phyloP scores from a whole-genome alignment of 2,113 vertebrate species.

The Brachyistius frenatus region DNA sequence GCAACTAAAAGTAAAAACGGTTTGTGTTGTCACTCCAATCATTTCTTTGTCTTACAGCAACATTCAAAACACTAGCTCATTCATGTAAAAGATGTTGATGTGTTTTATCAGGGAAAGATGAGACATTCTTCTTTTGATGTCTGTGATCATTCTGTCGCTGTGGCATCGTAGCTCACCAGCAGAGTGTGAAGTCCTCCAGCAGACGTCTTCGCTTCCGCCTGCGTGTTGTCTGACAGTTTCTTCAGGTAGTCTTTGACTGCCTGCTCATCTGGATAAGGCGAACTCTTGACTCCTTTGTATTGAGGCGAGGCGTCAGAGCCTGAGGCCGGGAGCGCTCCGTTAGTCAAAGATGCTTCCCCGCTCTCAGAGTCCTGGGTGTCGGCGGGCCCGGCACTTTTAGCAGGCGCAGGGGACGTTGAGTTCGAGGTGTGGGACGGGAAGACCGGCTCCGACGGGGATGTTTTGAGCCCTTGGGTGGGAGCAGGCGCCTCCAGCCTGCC shows the following conservation, averaged over 20 bases:
- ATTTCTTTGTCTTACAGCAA: too few relatives aligned
- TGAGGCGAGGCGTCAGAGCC: conserved; percentile 9
- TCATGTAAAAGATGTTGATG: too few relatives aligned
- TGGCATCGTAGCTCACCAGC: conserved; percentile 65
- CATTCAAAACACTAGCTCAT: too few relatives aligned
- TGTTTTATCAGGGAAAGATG: too few relatives aligned
- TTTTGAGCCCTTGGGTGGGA: conserved; percentile 35
- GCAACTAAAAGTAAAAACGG: too few relatives aligned
- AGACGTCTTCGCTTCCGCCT: conserved; percentile 69
- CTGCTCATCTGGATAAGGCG: conserved; percentile 84
- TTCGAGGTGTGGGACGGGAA: conserved; percentile 54
- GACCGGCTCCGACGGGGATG: conserved; percentile 75
- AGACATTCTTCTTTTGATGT: too few relatives aligned
- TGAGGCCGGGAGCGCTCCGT: conserved; percentile 38
- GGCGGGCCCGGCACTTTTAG: background rate
- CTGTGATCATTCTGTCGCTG: too few relatives aligned
- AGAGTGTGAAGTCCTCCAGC: conserved; percentile 61
- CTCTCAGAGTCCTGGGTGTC: conserved; percentile 27
- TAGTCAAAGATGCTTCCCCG: conserved; percentile 46
- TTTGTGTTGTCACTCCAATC: too few relatives aligned
- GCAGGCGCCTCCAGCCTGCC: conserved; percentile 50
- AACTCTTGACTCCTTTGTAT: conserved; percentile 63
- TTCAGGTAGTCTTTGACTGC: conserved; percentile 86
- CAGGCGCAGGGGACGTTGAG: background rate
- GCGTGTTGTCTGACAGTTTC: conserved; percentile 81